phyloP scores from a whole-genome alignment of 2,888 invertebrate species.

The Calameuta pallipes region DNA sequence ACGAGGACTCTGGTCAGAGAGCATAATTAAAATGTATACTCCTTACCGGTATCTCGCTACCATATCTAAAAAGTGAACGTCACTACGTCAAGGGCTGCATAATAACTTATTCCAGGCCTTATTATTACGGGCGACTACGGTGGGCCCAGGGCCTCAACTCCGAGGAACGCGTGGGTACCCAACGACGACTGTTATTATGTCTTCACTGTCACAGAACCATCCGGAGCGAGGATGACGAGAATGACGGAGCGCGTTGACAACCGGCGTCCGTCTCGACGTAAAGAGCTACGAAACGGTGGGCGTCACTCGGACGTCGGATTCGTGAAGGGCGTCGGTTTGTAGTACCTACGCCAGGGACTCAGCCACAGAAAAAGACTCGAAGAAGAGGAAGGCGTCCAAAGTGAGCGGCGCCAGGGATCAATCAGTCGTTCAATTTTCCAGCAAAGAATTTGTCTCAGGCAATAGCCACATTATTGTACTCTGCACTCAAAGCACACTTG shows the following conservation, averaged over 20 bases:
- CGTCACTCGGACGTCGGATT: not conserved
- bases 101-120: conserved; percentile 57
- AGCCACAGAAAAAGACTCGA: not conserved
- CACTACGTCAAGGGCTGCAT: conserved; percentile 41
- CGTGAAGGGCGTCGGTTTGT: not conserved
- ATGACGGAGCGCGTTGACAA: conserved; percentile 26
- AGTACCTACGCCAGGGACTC: not conserved
- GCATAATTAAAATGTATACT: conserved; percentile 7
- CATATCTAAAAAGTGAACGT: conserved; percentile 39
- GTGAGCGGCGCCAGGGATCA: not conserved
- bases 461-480: not conserved
- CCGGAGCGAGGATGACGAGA: conserved; percentile 10
- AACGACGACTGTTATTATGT: conserved; percentile 44
- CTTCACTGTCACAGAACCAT: conserved; percentile 31
- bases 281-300: not conserved
- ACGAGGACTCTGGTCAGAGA: not conserved
- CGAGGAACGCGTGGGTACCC: conserved; percentile 28
- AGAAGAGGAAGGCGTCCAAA: not conserved
- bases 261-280: conserved; percentile 9
- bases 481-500: not conserved
- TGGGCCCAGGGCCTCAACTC: conserved; percentile 35
- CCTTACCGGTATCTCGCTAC: conserved; percentile 16
- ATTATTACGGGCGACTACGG: conserved; percentile 54
- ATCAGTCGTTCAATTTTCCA: not conserved
- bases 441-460: not conserved